Evolutionary conservation across 2,113 vertebrate genomes (phyloP), one percentile per base, ranked within the genome.

Genomic region (Pantherophis guttatus): DNA sequence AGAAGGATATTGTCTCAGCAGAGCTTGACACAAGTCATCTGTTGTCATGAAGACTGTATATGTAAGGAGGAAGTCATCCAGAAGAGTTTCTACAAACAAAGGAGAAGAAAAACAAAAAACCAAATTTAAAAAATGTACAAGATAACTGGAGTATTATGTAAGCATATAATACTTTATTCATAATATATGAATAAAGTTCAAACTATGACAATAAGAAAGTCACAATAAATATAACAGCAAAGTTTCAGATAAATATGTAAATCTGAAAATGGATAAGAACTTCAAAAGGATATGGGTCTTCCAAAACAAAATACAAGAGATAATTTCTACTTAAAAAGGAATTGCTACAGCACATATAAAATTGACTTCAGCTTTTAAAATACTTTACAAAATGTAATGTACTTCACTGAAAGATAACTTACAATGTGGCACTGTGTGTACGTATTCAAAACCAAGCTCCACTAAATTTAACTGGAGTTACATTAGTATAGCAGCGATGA

Each of bases 21-120:
- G 98, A 55, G 99, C 99, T 97, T 99, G 99, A 95, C 99, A 99
- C 96, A 99, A 97, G 97, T 99, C 99, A 93, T 98, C 98, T 0
- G 98, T 99, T 0, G 99, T 99, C 99, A 99, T 99, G 97, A 99
- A 99, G 93, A 99, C 98, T 0, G 98, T 98, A 95, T 99, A 99
- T 0, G 99, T 99, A 96, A 99, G 98, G 93, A 99, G 98, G 96
- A 99, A 99, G 96, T 99, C 99, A 96, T 99, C 99, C 94, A 99
- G 97, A 54, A 99, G 98, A 50, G 97, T 98, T 94, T 99, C 99
- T 99, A 98, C 55, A 96, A 94, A 97, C 94, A 92, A 97, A 97
- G 97, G 70, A 70, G 17, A 94, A 90, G 93, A 97, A 96, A 94
- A 93, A 93, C n/a, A 7, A 44, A 7, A 44, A 21, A 81, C 26